Conservation (phyloP, 2,797 vertebrate species). For the Macropodus opercularis region DNA sequence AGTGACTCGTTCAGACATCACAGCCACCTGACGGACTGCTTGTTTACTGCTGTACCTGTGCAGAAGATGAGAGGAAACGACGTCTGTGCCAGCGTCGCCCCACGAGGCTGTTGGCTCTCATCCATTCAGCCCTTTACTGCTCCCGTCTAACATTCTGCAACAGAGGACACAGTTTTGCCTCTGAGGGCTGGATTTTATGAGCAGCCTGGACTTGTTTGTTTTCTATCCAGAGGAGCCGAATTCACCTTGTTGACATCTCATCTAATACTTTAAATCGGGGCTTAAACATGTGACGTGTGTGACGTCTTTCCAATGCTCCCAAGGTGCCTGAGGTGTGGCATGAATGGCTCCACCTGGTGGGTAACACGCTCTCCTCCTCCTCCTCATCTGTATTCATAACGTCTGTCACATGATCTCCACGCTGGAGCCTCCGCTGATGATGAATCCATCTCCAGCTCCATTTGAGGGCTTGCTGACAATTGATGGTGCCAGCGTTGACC, state of each 20-base stretch:
- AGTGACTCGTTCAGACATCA: constrained; percentile 21
- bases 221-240: background rate
- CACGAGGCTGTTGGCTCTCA: constrained; percentile 8
- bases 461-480: constrained; percentile 45
- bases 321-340: too few species aligned
- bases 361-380: constrained; percentile 16
- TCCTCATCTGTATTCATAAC: constrained; percentile 34
- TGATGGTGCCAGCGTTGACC: constrained; percentile 53
- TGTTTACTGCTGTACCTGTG: constrained; percentile 11
- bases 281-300: too few species aligned
- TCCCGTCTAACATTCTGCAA: constrained; percentile 8
- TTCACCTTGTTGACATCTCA: background rate
- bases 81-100: background rate
- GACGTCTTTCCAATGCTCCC: too few species aligned
- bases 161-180: constrained; percentile 15
- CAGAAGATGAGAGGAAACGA: constrained; percentile 7
- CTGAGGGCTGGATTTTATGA: constrained; percentile 3
- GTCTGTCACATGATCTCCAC: constrained; percentile 13
- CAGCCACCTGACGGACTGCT: background rate
- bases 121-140: constrained; percentile 14
- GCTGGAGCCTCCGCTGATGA: constrained; percentile 14
- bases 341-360: too few species aligned
- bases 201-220: background rate
- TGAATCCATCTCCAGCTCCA: constrained; percentile 58
- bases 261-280: too few species aligned